Percentiles rank a stretch among this genome's conserved stretches.
These are phyloP conservation scores for Tetragnatha montana DNA, from an alignment of 2,888 invertebrate species.

Conservation along the genomic window DNA sequence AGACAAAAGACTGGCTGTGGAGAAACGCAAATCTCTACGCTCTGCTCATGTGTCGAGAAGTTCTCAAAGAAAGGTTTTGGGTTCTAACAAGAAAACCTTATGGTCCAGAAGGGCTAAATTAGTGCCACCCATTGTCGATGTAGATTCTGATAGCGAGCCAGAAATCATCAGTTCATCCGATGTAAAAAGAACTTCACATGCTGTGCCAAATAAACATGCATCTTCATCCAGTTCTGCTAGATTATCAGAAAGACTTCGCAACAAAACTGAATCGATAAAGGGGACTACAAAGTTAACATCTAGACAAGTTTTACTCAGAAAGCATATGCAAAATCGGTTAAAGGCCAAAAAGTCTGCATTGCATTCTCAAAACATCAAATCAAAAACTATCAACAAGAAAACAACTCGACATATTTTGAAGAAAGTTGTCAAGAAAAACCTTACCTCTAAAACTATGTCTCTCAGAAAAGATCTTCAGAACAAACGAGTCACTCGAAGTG, in stretches of 20 bases:
- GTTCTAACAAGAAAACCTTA: slow-evolving; percentile 48
- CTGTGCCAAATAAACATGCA: slow-evolving; percentile 6
- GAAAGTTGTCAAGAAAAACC: slow-evolving; percentile 41
- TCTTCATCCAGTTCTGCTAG: neutral
- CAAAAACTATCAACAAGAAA: slow-evolving; percentile 38
- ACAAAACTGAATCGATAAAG: slow-evolving; percentile 3
- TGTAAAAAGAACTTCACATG: slow-evolving; percentile 23
- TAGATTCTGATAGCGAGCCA: slow-evolving; percentile 71
- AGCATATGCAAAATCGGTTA: slow-evolving; percentile 57
- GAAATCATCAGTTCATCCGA: slow-evolving; percentile 45
- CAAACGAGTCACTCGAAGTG: slow-evolving; percentile 67
- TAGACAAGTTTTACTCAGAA: slow-evolving; percentile 54
- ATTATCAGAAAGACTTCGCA: slow-evolving; percentile 22
- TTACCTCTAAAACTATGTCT: slow-evolving; percentile 63
- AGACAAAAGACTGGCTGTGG: slow-evolving; percentile 61
- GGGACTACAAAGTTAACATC: slow-evolving; percentile 19
- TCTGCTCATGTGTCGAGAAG: slow-evolving; percentile 53
- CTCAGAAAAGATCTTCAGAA: slow-evolving; percentile 64
- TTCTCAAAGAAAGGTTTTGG: slow-evolving; percentile 7
- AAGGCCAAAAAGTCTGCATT: slow-evolving; percentile 57
- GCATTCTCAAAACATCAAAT: slow-evolving; percentile 50
- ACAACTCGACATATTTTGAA: slow-evolving; percentile 40
- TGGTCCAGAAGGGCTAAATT: slow-evolving; percentile 67
- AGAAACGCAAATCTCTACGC: slow-evolving; percentile 67
- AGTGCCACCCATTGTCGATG: slow-evolving; percentile 71